Base-by-base conservation (phyloP, 2,888 invertebrate genomes). In the Rugalucina vietnamica region DNA sequence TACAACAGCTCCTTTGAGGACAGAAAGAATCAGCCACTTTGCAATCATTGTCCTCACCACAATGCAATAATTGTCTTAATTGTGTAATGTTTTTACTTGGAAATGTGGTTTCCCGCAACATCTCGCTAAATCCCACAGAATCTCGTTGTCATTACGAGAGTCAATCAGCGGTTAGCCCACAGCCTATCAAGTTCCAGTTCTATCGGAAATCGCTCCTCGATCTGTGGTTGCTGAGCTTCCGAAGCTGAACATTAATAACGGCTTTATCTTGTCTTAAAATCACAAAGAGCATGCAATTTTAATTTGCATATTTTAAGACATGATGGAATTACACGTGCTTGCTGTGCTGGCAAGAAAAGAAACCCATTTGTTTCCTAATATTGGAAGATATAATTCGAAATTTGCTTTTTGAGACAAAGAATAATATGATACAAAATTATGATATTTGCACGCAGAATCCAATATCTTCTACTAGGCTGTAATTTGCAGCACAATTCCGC, bases 251-350 rank as follows among this genome's bases (percentile, higher is more conserved):
- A 60, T 60, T 60, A 60, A 60, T 60, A 60, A 60, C 24, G 29
- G 29, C 60, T 60, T 60, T 60, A 60, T 60, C 60, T 60, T 60
- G 60, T 60, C 60, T 60, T 60, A 60, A 60, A 60, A 60, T 60
- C 60, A 60, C 60, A 5, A 29, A 27, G 60, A 60, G 60, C 60
- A 5, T 60, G 60, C 60, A 60, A 29, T 60, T 60, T 24, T 60
- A 60, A 60, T 60, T 60, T 60, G 29, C 60, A 60, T 60, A 29
- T 60, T 60, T 60, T 8, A 60, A 60, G 29, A 60, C 29, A 60
- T 60, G 60, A 60, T 29, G 60, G 60, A 24, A 60, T 60, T 60
- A 21, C 60, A 60, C 60, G 60, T 60, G 60, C 29, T 21, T 27
- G 60, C 60, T 60, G 29, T 60, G 60, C 60, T 60, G 60, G 60